Evolutionary conservation across 2,797 vertebrate species (phyloP), one percentile per base, ranked within the genome.

Genomic region (Takifugu ocellatus): DNA sequence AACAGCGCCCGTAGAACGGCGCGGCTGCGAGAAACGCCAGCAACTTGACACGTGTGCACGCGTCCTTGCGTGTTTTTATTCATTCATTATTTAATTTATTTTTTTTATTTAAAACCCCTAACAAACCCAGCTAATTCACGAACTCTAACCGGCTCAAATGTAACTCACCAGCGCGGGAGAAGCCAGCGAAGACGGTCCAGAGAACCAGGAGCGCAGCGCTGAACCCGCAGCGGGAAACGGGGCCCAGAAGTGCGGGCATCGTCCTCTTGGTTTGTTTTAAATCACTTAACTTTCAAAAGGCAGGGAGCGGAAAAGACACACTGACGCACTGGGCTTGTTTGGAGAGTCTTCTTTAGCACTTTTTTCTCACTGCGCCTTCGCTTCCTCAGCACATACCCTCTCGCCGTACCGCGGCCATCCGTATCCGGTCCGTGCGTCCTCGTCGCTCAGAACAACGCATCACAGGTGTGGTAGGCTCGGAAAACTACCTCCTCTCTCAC

Each of bases 361-460:
- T 81, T 65, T 68, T 61, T 63, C 29, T 70, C 46, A 68, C 77
- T 81, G 78, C 82, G 81, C 56, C 16, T 56, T 54, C 75, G 39
- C 51, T 79, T 24, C 84, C 80, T 91, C 86, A 91, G 25, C 80
- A 86, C 84, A 72, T 74, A 83, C 88, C 88, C 86, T 75, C 67
- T 53, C 65, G 83, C 80, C 74, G 80, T 56, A 44, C 50, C 67
- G 75, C 75, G 72, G 74, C 87, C 90, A 88, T 89, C 82, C 62
- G 85, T 51, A 83, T 84, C 85, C 75, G 59, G 63, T 43, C 76
- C 61, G 77, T 69, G 88, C 89, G 89, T 87, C 87, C 73, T 63
- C 79, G 86, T 91, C 82, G 91, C 88, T 89, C 85, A 78, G 80
- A 88, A 90, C 89, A 89, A 89, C 89, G 87, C 90, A 91, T 90